A percentile compares a stretch with the other conserved stretches of the same genome.
Evolutionary conservation across 2,888 invertebrate genomes (phyloP).

Genomic region (Parochlus steinenii): DNA sequence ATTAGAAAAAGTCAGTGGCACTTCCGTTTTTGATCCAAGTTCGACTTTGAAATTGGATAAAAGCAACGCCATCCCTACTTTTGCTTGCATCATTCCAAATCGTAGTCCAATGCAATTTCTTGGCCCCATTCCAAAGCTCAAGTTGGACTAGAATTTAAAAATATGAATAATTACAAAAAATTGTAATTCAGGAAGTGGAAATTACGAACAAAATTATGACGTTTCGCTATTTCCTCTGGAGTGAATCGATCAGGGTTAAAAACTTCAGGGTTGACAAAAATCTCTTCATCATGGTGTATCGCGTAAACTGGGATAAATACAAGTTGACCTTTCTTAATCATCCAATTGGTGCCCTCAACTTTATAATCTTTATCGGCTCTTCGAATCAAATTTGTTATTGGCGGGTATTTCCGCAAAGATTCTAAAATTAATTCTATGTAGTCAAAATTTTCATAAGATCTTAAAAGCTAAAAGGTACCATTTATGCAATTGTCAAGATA

Average conservation of each 20-base stretch:
- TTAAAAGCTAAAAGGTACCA: too few relatives aligned
- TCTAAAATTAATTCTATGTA: too few relatives aligned
- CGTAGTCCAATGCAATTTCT: conserved; percentile 8
- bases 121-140: conserved; percentile 22
- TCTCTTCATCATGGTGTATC: conserved; percentile 29
- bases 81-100: conserved; percentile 6
- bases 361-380: conserved; percentile 23
- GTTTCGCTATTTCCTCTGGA: conserved; percentile 18
- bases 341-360: conserved; percentile 19
- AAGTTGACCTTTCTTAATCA: conserved; percentile 19
- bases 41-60: conserved; percentile 8
- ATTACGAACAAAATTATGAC: conserved; percentile 17
- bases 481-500: conserved; percentile 28
- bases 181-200: too few relatives aligned
- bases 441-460: too few relatives aligned
- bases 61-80: conserved; percentile 7
- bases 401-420: conserved; percentile 32
- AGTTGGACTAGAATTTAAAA: too few relatives aligned
- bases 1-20: conserved; percentile 2
- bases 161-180: too few relatives aligned
- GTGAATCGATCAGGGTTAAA: conserved; percentile 32
- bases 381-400: conserved; percentile 24
- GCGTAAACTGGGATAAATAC: conserved; percentile 22
- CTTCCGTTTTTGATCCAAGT: conserved; percentile 7
- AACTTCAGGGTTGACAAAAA: conserved; percentile 29